phyloP scores from a whole-genome alignment of 2,888 invertebrate genomes.

The Rhodophaea formosa region DNA sequence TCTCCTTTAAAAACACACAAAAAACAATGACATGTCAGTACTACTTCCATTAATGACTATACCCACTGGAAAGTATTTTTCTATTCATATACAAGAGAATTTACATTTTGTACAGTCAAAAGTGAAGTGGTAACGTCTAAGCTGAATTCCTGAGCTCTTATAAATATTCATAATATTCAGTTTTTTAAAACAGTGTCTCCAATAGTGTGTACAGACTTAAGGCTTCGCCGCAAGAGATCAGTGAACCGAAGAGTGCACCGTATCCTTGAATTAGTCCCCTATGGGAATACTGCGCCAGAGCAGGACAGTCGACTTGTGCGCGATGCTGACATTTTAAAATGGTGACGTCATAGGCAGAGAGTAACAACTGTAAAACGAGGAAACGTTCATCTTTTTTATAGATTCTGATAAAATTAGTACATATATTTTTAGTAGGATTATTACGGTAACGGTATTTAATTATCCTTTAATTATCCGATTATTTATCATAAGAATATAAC shows the following conservation, averaged over 20 bases:
- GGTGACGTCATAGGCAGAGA: conserved; percentile 60
- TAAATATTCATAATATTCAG: conserved; percentile 17
- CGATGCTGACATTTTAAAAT: conserved; percentile 58
- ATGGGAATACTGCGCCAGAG: conserved; percentile 56
- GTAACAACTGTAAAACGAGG: neutral
- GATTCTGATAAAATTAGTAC: too few species aligned
- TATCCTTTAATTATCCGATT: too few species aligned
- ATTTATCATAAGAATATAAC: too few species aligned
- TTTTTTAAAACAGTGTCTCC: conserved; percentile 19
- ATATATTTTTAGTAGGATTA: too few species aligned
- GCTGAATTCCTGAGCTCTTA: conserved; percentile 17
- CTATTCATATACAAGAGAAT: conserved; percentile 9
- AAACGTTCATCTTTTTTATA: too few species aligned
- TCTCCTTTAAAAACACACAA: neutral
- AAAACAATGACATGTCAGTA: conserved; percentile 11
- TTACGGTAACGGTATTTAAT: too few species aligned
- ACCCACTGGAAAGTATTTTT: neutral
- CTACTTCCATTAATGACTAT: conserved; percentile 8
- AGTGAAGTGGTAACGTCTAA: conserved; percentile 6
- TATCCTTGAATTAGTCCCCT: conserved; percentile 70
- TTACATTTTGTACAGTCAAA: conserved; percentile 18
- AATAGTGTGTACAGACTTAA: conserved; percentile 30
- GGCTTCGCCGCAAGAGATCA: conserved; percentile 64
- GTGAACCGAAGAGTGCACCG: conserved; percentile 71
- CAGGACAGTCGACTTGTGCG: conserved; percentile 48